A percentile compares a stretch with the other conserved stretches of the same genome.
Conservation (phyloP, 2,888 invertebrate genomes). For the Autographa gamma region DNA sequence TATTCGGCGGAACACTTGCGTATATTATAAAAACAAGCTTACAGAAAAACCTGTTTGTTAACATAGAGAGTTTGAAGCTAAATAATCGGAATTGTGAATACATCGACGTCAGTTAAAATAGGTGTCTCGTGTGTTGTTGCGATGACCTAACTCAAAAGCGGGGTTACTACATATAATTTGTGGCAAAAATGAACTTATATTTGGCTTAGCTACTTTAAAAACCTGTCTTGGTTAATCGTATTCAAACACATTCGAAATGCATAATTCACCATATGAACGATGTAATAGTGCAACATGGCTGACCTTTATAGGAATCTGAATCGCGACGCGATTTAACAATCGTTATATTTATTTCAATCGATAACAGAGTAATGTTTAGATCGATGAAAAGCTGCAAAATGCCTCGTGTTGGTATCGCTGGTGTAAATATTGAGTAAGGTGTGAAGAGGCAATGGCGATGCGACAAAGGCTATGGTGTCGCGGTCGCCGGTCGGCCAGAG, state of each 20-base stretch:
- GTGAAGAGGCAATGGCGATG: conserved; percentile 64
- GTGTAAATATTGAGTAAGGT: conserved; percentile 59
- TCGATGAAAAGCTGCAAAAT: conserved; percentile 19
- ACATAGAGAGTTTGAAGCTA: conserved; percentile 23
- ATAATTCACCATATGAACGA: conserved; percentile 69
- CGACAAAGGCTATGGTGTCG: conserved; percentile 73
- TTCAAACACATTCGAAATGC: conserved; percentile 72
- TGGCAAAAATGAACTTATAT: conserved; percentile 59
- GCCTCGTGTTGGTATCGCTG: conserved; percentile 37
- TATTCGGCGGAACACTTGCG: conserved; percentile 14
- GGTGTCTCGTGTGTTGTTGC: conserved; percentile 39
- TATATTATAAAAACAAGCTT: conserved; percentile 29
- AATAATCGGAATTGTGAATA: conserved; percentile 24
- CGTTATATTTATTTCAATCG: conserved; percentile 37
- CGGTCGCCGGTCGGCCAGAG: conserved; percentile 65
- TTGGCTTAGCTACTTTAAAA: conserved; percentile 62
- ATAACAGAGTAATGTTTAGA: conserved; percentile 20
- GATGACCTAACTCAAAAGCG: conserved; percentile 52
- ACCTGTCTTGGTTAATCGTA: conserved; percentile 67
- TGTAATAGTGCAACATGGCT: conserved; percentile 66
- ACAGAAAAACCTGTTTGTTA: conserved; percentile 22
- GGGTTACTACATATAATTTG: conserved; percentile 56
- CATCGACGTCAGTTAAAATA: conserved; percentile 40
- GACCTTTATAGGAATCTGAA: conserved; percentile 63
- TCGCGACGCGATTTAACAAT: conserved; percentile 38